Evolutionary conservation across 2,888 invertebrate species (phyloP), one percentile per base, ranked within the genome.

Genomic region (Lutraria lutraria): DNA sequence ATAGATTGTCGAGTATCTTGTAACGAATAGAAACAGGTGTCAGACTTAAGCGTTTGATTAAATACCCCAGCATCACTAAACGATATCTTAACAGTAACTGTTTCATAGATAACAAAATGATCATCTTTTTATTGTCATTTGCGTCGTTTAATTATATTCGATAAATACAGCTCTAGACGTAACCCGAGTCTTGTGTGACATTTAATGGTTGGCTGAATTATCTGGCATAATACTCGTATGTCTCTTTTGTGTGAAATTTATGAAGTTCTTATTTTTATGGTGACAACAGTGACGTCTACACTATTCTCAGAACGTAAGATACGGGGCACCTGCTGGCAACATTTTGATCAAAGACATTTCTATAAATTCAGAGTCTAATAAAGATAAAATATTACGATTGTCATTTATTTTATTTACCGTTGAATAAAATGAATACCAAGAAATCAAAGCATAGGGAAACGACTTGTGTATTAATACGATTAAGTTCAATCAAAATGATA

Each of bases 221-320:
- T 81, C 83, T 81, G 83, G 81, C 52, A 86, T 86, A 81, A 81
- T 81, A 25, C 81, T 60, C 60, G 53, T 86, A 43, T 81, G 63
- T 81, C 84, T 85, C 83, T 88, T 87, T 91, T 87, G 91, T 91
- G 88, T 89, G 87, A 91, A 88, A 85, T 91, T 89, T 89, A 91
- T 91, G 89, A 82, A 81, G 85, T 76, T 83, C 34, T 83, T 87
- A 85, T 86, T 81, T 83, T 81, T 83, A 43, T 84, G 72, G 29
- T 81, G 79, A 87, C 72, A 85, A 63, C 31, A 76, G 83, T 89
- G 89, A 82, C 89, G 87, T 54, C 81, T 10, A 76, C 15, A 34
- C 76, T 76, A n/a, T 72, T 76, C 54, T 54, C n/a, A 56, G 82
- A 54, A 31, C 15, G 25, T 53, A 19, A 81, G 52, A n/a, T 81